Conservation (phyloP, 2,888 invertebrate species). For the Peribatodes rhomboidaria region DNA sequence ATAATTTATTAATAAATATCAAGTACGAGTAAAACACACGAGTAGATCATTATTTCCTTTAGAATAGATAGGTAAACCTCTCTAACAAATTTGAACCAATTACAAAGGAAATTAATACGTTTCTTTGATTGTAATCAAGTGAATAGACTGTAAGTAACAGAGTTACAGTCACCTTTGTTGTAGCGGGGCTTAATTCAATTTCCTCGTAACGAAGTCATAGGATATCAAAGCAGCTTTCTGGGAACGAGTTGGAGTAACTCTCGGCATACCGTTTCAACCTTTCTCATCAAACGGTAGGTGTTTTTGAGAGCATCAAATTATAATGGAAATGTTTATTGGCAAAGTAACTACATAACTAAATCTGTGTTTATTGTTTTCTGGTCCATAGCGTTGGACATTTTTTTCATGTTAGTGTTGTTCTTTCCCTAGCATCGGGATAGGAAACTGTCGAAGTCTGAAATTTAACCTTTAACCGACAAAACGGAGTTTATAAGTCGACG, state of each 20-base stretch:
- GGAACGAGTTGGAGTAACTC: background rate
- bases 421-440: no score
- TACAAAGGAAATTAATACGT: background rate
- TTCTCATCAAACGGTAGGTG: background rate
- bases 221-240: slow-evolving; percentile 14
- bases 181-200: slow-evolving; percentile 8
- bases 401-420: no score
- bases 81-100: slow-evolving; percentile 1
- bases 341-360: no score
- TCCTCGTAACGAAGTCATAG: slow-evolving; percentile 13
- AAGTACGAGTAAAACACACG: no score
- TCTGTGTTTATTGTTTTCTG: no score
- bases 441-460: no score
- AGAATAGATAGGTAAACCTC: background rate
- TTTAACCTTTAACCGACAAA: no score
- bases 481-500: no score
- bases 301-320: background rate
- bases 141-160: slow-evolving; percentile 8
- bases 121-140: slow-evolving; percentile 17
- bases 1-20: no score
- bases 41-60: no score
- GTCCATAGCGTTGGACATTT: no score
- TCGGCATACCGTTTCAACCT: background rate
- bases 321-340: no score
- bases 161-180: slow-evolving; percentile 16